These are phyloP conservation scores for Pseudomugil gertrudae DNA, from an alignment of 2,797 vertebrate species.

Conservation along the genomic window DNA sequence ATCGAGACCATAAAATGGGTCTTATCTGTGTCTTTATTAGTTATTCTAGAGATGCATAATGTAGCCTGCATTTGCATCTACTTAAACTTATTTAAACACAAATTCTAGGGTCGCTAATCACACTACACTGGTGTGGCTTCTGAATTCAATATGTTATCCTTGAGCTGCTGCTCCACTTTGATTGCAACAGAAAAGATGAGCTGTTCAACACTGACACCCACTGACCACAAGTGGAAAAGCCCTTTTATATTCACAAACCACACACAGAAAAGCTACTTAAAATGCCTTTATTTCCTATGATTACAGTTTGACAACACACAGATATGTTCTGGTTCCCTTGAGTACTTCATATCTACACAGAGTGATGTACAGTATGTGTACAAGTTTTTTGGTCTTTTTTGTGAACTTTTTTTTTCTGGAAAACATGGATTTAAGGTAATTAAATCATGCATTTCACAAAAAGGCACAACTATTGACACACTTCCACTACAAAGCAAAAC, in stretches of 20 bases:
- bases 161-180: too few relatives aligned
- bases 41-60: background rate
- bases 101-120: background rate
- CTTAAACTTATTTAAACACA: background rate
- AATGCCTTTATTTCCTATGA: conserved; percentile 83
- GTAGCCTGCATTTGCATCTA: background rate
- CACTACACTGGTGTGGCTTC: too few relatives aligned
- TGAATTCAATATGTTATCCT: too few relatives aligned
- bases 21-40: background rate
- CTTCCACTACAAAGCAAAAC: conserved; percentile 70
- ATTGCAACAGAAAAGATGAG: background rate
- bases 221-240: conserved; percentile 43
- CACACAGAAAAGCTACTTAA: conserved; percentile 72
- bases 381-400: conserved; percentile 54
- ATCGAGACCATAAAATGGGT: background rate
- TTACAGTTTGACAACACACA: conserved; percentile 76
- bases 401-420: conserved; percentile 43
- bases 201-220: conserved; percentile 33
- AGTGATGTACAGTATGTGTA: conserved; percentile 60
- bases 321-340: conserved; percentile 70
- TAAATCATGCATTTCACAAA: conserved; percentile 80
- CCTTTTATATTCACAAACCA: conserved; percentile 47
- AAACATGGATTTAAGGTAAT: conserved; percentile 66
- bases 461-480: conserved; percentile 78
- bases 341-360: conserved; percentile 66